Percentiles rank a stretch among this genome's conserved stretches.
Evolutionary conservation across 2,113 vertebrate species (phyloP).

Genomic region (Tor tambroides): DNA sequence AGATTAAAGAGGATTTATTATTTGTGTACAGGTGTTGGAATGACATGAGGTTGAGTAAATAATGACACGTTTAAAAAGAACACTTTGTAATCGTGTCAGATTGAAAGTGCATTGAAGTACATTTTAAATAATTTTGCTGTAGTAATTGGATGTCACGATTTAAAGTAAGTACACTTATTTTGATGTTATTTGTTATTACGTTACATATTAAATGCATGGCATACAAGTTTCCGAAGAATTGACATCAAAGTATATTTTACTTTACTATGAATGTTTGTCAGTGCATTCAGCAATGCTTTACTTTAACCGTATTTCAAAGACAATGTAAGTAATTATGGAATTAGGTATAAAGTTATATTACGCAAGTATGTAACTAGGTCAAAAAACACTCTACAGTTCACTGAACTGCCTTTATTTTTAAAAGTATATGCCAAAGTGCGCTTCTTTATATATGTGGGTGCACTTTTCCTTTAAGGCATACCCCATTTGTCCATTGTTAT

Average conservation of each 20-base stretch:
- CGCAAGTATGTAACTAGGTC: not conserved
- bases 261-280: not conserved
- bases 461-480: constrained; percentile 3
- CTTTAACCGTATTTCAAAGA: not conserved
- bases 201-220: not conserved
- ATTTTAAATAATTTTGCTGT: not conserved
- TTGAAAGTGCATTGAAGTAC: not conserved
- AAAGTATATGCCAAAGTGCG: not conserved
- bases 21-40: not conserved
- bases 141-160: not conserved
- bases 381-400: not conserved
- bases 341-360: not conserved
- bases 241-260: not conserved
- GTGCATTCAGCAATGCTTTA: not conserved
- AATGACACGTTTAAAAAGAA: not conserved
- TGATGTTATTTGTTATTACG: not conserved
- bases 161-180: not conserved
- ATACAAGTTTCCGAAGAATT: not conserved
- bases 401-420: not conserved
- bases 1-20: not conserved
- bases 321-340: not conserved
- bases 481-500: constrained; percentile 31
- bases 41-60: not conserved
- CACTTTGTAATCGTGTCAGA: not conserved
- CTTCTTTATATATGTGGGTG: not conserved